Evolutionary conservation across 1,140 invertebrate genomes (phyloP).

Genomic region (Anagrus nilaparvatae): DNA sequence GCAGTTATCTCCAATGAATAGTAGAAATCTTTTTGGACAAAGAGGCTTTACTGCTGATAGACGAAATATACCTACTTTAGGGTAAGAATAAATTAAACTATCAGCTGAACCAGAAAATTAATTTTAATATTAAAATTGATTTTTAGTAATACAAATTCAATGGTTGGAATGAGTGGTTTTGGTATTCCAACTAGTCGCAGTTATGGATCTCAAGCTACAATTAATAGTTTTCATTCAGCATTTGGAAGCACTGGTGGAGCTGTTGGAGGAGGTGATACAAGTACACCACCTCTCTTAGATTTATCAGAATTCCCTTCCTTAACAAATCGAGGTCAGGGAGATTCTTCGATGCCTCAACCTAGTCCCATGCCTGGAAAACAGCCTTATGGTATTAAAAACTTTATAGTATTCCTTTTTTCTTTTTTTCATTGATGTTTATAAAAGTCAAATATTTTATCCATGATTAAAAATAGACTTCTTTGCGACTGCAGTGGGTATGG

Average conservation of each 20-base stretch:
- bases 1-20: constrained; percentile 54
- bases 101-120: no score
- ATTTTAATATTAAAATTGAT: constrained; percentile 13
- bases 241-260: constrained; percentile 52
- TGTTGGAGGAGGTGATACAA: constrained; percentile 53
- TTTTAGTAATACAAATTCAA: constrained; percentile 48
- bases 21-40: constrained; percentile 61
- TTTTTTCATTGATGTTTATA: constrained; percentile 18
- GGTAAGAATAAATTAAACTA: constrained; percentile 44
- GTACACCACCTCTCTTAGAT: constrained; percentile 73
- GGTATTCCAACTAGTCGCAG: constrained; percentile 53
- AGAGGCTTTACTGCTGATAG: constrained; percentile 68
- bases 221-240: constrained; percentile 65
- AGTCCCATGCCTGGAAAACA: constrained; percentile 75
- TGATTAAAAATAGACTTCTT: constrained; percentile 1
- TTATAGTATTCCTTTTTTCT: constrained; percentile 11
- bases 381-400: constrained; percentile 59
- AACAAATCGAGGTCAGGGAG: constrained; percentile 67
- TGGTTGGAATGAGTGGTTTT: constrained; percentile 52
- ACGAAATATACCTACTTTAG: constrained; percentile 60
- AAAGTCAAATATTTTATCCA: constrained; percentile 4
- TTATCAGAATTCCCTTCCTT: constrained; percentile 84
- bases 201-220: constrained; percentile 54
- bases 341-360: constrained; percentile 65
- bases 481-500: constrained; percentile 73